Percentiles rank a stretch among this genome's conserved stretches.
Evolutionary conservation across 2,113 vertebrate genomes (phyloP).

Genomic region (Dipodomys ordii): DNA sequence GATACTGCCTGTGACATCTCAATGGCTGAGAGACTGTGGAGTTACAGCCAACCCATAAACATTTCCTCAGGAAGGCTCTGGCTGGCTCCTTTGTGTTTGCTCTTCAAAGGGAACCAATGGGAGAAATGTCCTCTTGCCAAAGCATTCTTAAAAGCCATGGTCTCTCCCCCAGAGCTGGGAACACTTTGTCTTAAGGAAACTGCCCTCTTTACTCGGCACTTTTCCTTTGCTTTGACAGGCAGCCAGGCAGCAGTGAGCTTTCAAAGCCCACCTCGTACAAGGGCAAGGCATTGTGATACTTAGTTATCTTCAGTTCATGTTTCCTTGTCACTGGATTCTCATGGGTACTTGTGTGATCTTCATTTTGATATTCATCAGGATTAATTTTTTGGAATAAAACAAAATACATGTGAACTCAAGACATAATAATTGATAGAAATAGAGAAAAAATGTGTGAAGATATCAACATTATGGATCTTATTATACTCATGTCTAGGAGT

Average conservation of each 20-base stretch:
- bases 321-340: not conserved
- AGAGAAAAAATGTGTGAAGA: slow-evolving; percentile 23
- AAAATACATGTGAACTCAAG: not conserved
- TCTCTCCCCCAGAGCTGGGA: not conserved
- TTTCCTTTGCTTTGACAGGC: slow-evolving; percentile 12
- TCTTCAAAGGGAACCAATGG: slow-evolving; percentile 63
- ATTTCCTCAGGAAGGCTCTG: slow-evolving; percentile 47
- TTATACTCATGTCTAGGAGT: not conserved
- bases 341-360: not conserved
- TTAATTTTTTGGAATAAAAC: not conserved
- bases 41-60: slow-evolving; percentile 46
- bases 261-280: not conserved
- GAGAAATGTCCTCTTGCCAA: slow-evolving; percentile 44
- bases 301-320: not conserved
- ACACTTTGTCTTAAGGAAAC: slow-evolving; percentile 39
- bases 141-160: slow-evolving; percentile 56
- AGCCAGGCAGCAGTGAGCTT: not conserved
- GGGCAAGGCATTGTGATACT: not conserved
- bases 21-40: slow-evolving; percentile 46
- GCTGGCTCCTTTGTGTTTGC: slow-evolving; percentile 51
- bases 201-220: slow-evolving; percentile 17
- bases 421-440: not conserved
- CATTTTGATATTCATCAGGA: not conserved
- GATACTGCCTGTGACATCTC: slow-evolving; percentile 2
- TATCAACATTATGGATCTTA: not conserved